These are phyloP conservation scores for Himantopus leucocephalus DNA, from an alignment of 2,113 vertebrate species.

Conservation along the genomic window DNA sequence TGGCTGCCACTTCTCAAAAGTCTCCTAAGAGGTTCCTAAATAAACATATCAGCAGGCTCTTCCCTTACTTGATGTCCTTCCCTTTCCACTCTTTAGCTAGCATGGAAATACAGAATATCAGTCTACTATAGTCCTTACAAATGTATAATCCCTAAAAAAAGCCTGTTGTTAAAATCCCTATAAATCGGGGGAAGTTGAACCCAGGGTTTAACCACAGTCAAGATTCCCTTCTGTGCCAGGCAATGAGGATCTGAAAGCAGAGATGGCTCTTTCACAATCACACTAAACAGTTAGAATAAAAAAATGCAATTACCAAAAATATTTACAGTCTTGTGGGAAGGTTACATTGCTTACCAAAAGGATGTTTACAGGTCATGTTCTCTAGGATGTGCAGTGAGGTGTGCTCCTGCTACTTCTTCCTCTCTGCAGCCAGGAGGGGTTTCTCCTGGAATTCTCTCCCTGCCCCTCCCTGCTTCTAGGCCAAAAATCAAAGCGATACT, in stretches of 20 bases:
- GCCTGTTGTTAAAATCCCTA: not conserved
- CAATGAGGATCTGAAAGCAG: not conserved
- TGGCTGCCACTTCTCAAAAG: not conserved
- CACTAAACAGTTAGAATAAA: not conserved
- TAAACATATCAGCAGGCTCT: not conserved
- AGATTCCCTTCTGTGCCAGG: not conserved
- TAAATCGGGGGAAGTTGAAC: not conserved
- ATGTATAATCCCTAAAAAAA: not conserved
- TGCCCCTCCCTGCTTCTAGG: not conserved
- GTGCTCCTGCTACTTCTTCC: not conserved
- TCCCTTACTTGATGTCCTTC: not conserved
- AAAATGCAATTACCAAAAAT: not conserved
- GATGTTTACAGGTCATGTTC: accelerated
- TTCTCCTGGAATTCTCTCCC: not conserved
- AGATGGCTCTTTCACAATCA: not conserved
- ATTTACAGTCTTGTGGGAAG: not conserved
- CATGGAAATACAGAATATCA: not conserved
- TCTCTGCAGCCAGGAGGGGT: not conserved
- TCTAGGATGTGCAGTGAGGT: not conserved
- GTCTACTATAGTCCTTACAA: not conserved
- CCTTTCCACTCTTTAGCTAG: not conserved
- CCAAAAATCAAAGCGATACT: not conserved
- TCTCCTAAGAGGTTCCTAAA: not conserved
- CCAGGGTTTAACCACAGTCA: not conserved
- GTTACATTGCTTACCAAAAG: not conserved